phyloP scores from a whole-genome alignment of 2,113 vertebrate genomes.

The Spilogale gracilis region DNA sequence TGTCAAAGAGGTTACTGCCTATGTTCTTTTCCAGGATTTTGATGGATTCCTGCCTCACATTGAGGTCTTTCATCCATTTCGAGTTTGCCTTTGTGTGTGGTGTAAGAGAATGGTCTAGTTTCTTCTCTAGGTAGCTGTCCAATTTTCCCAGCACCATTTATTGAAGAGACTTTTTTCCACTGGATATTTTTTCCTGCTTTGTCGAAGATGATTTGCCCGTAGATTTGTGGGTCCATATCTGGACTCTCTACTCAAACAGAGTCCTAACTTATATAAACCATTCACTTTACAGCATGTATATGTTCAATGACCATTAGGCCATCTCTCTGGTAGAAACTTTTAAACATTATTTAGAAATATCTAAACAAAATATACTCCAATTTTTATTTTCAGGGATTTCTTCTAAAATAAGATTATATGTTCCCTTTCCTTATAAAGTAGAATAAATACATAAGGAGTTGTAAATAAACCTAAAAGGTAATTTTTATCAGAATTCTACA shows the following conservation, averaged over 20 bases:
- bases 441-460: background rate
- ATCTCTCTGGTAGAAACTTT: background rate
- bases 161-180: too few relatives aligned
- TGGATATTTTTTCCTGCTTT: too few relatives aligned
- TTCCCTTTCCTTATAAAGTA: background rate
- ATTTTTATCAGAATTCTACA: constrained; percentile 31
- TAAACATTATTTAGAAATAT: background rate
- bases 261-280: background rate
- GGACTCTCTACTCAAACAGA: background rate
- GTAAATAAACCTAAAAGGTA: background rate
- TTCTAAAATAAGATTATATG: constrained; percentile 19
- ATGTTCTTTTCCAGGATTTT: too few relatives aligned
- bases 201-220: too few relatives aligned
- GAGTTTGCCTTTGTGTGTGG: too few relatives aligned
- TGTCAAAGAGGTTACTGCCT: too few relatives aligned
- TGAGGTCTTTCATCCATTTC: too few relatives aligned
- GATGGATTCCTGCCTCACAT: too few relatives aligned
- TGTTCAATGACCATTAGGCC: background rate
- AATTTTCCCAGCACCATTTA: too few relatives aligned
- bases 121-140: too few relatives aligned
- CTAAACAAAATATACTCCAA: constrained; percentile 16
- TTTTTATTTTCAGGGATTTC: background rate
- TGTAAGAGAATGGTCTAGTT: too few relatives aligned
- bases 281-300: background rate
- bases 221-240: too few relatives aligned